phyloP scores from a whole-genome alignment of 2,888 invertebrate genomes.

The Eupithecia inturbata region DNA sequence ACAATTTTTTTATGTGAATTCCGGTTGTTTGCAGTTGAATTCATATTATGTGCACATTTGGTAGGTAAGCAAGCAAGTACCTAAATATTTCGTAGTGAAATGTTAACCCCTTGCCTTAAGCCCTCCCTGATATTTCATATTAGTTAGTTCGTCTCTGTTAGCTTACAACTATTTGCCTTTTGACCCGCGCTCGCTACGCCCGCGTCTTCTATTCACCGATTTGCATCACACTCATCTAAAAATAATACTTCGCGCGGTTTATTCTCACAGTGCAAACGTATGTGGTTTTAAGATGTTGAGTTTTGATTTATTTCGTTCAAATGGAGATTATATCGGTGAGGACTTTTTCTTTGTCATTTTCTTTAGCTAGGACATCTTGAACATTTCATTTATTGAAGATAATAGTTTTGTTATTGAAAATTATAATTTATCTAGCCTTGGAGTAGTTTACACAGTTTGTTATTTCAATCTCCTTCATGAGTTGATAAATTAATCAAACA shows the following conservation, averaged over 20 bases:
- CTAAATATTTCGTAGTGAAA: background rate
- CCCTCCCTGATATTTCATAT: conserved; percentile 39
- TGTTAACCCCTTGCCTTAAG: conserved; percentile 17
- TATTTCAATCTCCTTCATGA: conserved; percentile 18
- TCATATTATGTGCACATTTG: background rate
- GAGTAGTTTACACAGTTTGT: conserved; percentile 11
- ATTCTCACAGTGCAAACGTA: conserved; percentile 19
- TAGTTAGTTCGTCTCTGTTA: conserved; percentile 43
- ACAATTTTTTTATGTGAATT: background rate
- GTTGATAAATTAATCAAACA: conserved; percentile 30
- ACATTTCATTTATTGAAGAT: conserved; percentile 16
- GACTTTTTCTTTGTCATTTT: background rate
- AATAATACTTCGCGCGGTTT: conserved; percentile 33
- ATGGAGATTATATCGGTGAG: conserved; percentile 33
- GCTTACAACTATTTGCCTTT: conserved; percentile 49
- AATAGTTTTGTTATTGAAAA: conserved; percentile 4
- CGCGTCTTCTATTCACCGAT: conserved; percentile 36
- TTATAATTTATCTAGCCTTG: conserved; percentile 13
- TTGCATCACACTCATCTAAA: conserved; percentile 43
- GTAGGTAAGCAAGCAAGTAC: background rate
- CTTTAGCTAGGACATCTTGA: conserved; percentile 1
- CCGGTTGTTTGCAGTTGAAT: background rate
- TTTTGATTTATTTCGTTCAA: conserved; percentile 19
- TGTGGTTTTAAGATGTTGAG: conserved; percentile 18
- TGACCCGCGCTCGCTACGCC: conserved; percentile 43